Evolutionary conservation across 2,113 vertebrate genomes (phyloP), one percentile per base, ranked within the genome.

Genomic region (Crocuta crocuta): DNA sequence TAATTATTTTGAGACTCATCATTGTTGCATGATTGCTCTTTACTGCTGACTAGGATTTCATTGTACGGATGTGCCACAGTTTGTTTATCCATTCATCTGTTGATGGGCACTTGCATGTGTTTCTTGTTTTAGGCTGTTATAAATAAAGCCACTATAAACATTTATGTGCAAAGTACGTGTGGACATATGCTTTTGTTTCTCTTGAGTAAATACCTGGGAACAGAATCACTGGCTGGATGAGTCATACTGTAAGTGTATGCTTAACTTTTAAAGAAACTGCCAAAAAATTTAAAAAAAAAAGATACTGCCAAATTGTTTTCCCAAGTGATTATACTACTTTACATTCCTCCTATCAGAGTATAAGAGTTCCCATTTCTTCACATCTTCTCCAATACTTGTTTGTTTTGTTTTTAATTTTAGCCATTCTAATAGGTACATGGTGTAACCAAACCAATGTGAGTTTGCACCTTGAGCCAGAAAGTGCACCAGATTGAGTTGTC

Each of bases 131-230:
- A 26, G 90, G 79, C 50, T 45, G 33, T 70, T 45, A 92, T 55
- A 85, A 85, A 92, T 55, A 85, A 76, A 85, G 58, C 81, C 78
- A 43, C 61, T 85, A 24, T 84, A 93, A 93, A 85, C 58, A 76
- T 85, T 93, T 85, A 39, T 63, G 45, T 93, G 43, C 70, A 31
- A 35, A 73, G 24, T 71, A 50, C 58, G 35, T 24, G 50, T 82
- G 50, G 78, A 71, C 78, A 71, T 70, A 45, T 45, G 90, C 65
- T 58, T 71, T 82, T 43, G 28, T 92, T 92, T 82, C 50, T 81
- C 12, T 74, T 58, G n/a, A 0, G 5, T 76, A 66, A 74, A 76
- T 76, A 50, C n/a, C 93, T 81, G 71, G 53, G 76, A 81, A 81
- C 48, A 43, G 50, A 89, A 81, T 50, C 35, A 17, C 43, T 63